Percentiles rank a stretch among this genome's conserved stretches.
Conservation (phyloP, 2,888 invertebrate genomes). For the Macrosiphum euphorbiae region DNA sequence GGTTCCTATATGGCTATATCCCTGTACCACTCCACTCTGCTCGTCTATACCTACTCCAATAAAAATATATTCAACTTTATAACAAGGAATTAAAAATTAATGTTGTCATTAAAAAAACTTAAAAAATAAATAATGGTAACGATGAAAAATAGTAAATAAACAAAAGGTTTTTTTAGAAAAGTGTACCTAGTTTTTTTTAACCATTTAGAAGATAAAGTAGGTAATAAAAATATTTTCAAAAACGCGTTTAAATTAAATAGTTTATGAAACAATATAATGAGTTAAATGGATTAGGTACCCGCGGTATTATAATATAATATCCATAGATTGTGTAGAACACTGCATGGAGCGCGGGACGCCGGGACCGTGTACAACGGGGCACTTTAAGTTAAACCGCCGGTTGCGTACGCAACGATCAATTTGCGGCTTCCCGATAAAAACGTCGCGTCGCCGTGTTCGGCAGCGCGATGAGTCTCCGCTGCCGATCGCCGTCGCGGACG, state of each 20-base stretch:
- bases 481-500: not conserved
- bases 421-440: slow-evolving; percentile 63
- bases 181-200: not conserved
- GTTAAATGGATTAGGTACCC: not conserved
- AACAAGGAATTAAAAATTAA: not conserved
- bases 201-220: not conserved
- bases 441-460: slow-evolving; percentile 47
- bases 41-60: too few relatives aligned
- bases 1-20: too few relatives aligned
- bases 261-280: not conserved
- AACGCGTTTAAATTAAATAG: not conserved
- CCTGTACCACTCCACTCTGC: not conserved
- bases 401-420: slow-evolving; percentile 64
- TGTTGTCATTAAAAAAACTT: not conserved
- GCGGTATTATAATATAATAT: too few relatives aligned
- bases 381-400: slow-evolving; percentile 51
- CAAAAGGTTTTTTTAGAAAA: not conserved
- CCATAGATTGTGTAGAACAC: too few relatives aligned
- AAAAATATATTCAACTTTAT: not conserved
- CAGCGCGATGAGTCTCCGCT: not conserved
- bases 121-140: not conserved
- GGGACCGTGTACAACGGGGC: not conserved
- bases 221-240: not conserved
- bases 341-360: not conserved
- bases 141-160: not conserved